A percentile compares a stretch with the other conserved stretches of the same genome.
phyloP scores from a whole-genome alignment of 2,113 vertebrate genomes.

The Trematomus loennbergii region DNA sequence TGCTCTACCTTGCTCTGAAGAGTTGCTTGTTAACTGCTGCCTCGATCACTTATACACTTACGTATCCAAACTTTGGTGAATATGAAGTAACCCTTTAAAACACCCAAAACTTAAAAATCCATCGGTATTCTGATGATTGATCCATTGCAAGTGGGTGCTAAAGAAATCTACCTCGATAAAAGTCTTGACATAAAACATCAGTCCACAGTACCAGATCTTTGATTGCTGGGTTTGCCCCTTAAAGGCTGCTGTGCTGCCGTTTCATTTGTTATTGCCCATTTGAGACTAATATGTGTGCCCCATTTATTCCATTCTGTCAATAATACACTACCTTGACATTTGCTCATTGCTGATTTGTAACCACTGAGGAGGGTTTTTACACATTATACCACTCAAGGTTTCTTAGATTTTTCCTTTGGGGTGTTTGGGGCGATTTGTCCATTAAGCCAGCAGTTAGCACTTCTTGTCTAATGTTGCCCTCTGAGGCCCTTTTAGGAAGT shows the following conservation, averaged over 20 bases:
- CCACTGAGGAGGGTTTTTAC: background rate
- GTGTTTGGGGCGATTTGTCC: no score
- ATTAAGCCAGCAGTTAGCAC: no score
- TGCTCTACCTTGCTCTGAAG: no score
- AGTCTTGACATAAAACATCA: background rate
- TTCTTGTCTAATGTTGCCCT: slow-evolving; percentile 2
- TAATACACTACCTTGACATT: slow-evolving; percentile 3
- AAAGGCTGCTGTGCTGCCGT: background rate
- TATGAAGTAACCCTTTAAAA: no score
- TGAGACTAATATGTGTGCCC: no score
- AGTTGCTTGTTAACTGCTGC: no score
- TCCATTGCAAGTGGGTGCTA: background rate
- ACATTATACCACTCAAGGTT: background rate
- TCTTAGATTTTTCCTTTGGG: no score
- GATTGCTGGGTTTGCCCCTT: background rate
- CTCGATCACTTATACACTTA: no score
- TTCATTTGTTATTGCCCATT: background rate
- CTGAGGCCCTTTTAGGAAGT: background rate
- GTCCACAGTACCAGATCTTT: no score
- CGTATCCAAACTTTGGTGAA: no score
- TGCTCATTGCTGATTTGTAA: background rate
- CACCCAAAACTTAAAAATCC: no score
- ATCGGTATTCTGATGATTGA: background rate
- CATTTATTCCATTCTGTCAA: background rate
- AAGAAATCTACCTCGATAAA: background rate